A percentile compares a stretch with the other conserved stretches of the same genome.
Conservation (phyloP, 2,888 invertebrate species). For the Drosophila anomalipes region DNA sequence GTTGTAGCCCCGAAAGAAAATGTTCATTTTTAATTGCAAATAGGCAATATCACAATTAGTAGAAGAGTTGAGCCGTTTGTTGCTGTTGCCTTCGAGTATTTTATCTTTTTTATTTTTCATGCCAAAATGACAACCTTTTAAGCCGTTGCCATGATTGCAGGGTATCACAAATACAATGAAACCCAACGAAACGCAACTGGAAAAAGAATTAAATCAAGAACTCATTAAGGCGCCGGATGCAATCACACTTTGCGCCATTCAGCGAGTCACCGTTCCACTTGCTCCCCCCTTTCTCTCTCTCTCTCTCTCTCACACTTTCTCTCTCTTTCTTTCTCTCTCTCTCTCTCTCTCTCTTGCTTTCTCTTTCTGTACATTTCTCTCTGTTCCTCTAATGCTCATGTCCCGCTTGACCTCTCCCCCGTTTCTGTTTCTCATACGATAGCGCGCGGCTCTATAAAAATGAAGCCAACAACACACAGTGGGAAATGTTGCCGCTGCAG, state of each 20-base stretch:
- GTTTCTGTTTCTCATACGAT: slow-evolving; percentile 29
- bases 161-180: slow-evolving; percentile 51
- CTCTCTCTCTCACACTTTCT: not conserved
- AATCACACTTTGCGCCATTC: slow-evolving; percentile 84
- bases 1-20: too few relatives aligned
- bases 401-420: not conserved
- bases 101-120: not conserved
- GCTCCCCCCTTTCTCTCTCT: not conserved
- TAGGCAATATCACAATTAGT: not conserved
- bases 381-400: not conserved
- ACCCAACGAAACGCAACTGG: slow-evolving; percentile 73
- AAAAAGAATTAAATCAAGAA: slow-evolving; percentile 84
- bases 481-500: slow-evolving; percentile 57
- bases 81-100: not conserved
- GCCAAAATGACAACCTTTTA: not conserved
- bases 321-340: not conserved
- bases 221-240: slow-evolving; percentile 84
- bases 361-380: not conserved
- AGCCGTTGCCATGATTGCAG: not conserved
- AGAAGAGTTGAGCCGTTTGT: not conserved
- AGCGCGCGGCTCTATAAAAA: slow-evolving; percentile 56
- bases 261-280: slow-evolving; percentile 60
- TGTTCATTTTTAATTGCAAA: not conserved
- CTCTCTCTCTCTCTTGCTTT: not conserved
- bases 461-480: slow-evolving; percentile 69